phyloP scores from a whole-genome alignment of 2,113 vertebrate species.

The Scomber scombrus region DNA sequence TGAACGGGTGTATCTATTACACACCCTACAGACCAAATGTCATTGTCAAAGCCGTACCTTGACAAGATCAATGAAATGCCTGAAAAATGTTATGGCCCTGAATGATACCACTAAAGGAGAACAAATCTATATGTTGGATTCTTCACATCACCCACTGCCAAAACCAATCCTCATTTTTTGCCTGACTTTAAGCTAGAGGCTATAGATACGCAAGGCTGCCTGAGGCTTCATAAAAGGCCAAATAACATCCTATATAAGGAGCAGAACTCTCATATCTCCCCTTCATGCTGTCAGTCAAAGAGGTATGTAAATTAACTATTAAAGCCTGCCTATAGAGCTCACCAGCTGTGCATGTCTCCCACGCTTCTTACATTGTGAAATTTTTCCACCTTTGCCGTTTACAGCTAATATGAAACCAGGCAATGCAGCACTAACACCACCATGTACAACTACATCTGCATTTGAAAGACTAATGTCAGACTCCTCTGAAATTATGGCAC shows the following conservation, averaged over 20 bases:
- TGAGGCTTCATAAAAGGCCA: constrained; percentile 10
- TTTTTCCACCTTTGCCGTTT: not conserved
- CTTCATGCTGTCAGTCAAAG: not conserved
- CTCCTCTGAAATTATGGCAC: not conserved
- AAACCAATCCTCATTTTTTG: not conserved
- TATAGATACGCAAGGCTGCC: not conserved
- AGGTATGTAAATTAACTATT: not conserved
- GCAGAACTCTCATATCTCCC: not conserved
- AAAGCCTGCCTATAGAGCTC: too few species aligned
- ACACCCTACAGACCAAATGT: not conserved
- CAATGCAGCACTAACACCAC: not conserved
- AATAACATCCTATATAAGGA: not conserved
- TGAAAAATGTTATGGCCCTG: not conserved
- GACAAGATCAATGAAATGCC: not conserved
- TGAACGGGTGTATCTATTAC: not conserved
- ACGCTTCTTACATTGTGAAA: not conserved
- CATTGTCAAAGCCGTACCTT: not conserved
- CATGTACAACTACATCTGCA: not conserved
- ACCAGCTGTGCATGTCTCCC: too few species aligned
- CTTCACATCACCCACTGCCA: not conserved
- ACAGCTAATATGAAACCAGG: not conserved
- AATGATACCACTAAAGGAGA: not conserved
- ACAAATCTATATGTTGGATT: not conserved
- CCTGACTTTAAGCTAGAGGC: not conserved
- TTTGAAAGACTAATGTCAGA: constrained; percentile 1